Evolutionary conservation across 2,888 invertebrate species (phyloP), one percentile per base, ranked within the genome.

Genomic region (Anodontia alba): DNA sequence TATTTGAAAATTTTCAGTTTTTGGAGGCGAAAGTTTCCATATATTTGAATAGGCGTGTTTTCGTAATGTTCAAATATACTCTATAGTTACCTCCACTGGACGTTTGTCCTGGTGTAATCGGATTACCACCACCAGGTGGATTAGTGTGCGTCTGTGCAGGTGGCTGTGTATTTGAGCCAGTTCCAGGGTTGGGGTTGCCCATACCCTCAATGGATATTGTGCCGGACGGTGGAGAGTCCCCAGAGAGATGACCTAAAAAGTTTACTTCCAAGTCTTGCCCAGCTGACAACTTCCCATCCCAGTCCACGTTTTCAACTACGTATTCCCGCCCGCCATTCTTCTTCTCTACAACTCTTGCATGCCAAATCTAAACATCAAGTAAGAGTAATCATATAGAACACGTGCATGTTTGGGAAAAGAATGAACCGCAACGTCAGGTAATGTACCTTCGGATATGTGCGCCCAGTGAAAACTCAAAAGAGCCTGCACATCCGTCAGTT

Each of bases 321-420:
- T 77, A 89, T 49, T 90, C 88, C 10, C 73, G 82, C 0, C 70
- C 68, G 54, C 54, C 72, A 23, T 54, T 7, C n/a, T 46, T 72
- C n/a, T 79, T 78, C 10, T 49, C 38, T 5, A 70, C 66, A 0
- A 84, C 75, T 7, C 42, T 68, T 5, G 86, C 89, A 26, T 77
- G 83, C 88, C 86, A 87, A 20, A 80, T 74, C 88, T 88, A n/a
- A n/a, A n/a, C n/a, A n/a, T n/a, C n/a, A n/a, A n/a, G 38, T 15
- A 66, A 12, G n/a, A n/a, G n/a, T n/a, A n/a, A n/a, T n/a, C n/a
- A n/a, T 12, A 29, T 20, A 46, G 20, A 15, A 46, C 15, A 46
- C 49, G 49, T 20, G 49, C 49, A 46, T n/a, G 49, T 46, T 46
- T 46, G 49, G 15, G 15, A 46, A 46, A n/a, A n/a, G n/a, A n/a